These are phyloP conservation scores for Paramormyrops kingsleyae DNA, from an alignment of 2,113 vertebrate genomes.

Conservation along the genomic window DNA sequence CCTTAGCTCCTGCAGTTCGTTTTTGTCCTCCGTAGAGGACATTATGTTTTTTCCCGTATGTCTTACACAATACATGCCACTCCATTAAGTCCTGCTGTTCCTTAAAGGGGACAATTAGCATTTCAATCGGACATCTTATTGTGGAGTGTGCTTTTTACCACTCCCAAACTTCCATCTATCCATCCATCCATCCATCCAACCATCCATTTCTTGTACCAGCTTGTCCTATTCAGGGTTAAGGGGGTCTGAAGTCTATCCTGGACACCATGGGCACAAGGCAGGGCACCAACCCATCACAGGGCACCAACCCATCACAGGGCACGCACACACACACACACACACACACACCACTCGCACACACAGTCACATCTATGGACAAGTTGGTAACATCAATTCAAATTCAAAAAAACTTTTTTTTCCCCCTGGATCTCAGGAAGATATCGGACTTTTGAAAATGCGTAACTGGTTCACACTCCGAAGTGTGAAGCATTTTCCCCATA, in stretches of 20 bases:
- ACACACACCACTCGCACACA: background rate
- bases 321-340: too few species aligned
- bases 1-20: background rate
- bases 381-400: background rate
- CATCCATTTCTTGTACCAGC: background rate
- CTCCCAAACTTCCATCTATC: background rate
- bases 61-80: background rate
- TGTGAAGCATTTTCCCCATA: background rate
- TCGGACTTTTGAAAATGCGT: background rate
- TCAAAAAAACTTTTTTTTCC: background rate
- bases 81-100: background rate
- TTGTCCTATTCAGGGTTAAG: background rate
- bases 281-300: background rate
- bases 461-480: background rate
- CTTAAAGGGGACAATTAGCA: background rate
- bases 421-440: background rate
- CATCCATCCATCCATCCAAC: background rate
- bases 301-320: background rate
- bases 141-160: background rate
- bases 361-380: background rate
- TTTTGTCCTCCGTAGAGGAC: background rate
- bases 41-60: background rate
- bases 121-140: background rate
- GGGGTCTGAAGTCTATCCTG: background rate
- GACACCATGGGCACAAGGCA: background rate